These are phyloP conservation scores for Zingel zingel DNA, from an alignment of 2,113 vertebrate genomes.

Conservation along the genomic window DNA sequence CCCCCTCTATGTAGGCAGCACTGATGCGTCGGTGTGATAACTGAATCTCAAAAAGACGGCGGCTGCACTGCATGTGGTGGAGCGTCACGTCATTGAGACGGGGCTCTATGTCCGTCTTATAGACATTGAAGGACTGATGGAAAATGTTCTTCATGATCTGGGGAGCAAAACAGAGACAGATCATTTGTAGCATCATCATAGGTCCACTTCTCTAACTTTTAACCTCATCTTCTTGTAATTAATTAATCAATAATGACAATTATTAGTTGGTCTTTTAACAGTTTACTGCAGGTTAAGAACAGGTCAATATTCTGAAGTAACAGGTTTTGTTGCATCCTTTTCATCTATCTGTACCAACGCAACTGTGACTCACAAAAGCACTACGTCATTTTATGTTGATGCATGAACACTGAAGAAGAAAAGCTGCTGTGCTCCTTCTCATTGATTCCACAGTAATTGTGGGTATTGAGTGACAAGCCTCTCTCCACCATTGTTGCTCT, in stretches of 20 bases:
- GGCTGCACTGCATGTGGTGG: conserved; percentile 83
- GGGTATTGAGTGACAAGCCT: conserved; percentile 38
- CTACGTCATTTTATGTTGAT: background rate
- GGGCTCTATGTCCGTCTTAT: conserved; percentile 85
- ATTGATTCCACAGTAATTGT: conserved; percentile 15
- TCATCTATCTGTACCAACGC: background rate
- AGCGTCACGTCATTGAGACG: conserved; percentile 79
- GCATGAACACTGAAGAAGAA: background rate
- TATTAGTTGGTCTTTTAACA: background rate
- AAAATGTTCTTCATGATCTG: conserved; percentile 89
- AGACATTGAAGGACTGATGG: conserved; percentile 85
- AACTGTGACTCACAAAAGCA: conserved; percentile 10
- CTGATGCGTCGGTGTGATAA: conserved; percentile 84
- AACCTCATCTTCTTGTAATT: background rate
- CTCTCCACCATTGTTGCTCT: background rate
- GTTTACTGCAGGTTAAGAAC: background rate
- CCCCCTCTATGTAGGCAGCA: conserved; percentile 80
- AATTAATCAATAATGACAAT: background rate
- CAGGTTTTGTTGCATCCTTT: background rate
- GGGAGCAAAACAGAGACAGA: background rate
- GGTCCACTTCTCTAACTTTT: background rate
- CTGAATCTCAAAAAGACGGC: conserved; percentile 84
- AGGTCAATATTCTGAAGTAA: background rate
- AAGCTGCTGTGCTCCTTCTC: background rate
- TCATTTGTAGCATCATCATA: background rate